These are phyloP conservation scores for Cenopis cana DNA, from an alignment of 2,888 invertebrate species.

Conservation along the genomic window DNA sequence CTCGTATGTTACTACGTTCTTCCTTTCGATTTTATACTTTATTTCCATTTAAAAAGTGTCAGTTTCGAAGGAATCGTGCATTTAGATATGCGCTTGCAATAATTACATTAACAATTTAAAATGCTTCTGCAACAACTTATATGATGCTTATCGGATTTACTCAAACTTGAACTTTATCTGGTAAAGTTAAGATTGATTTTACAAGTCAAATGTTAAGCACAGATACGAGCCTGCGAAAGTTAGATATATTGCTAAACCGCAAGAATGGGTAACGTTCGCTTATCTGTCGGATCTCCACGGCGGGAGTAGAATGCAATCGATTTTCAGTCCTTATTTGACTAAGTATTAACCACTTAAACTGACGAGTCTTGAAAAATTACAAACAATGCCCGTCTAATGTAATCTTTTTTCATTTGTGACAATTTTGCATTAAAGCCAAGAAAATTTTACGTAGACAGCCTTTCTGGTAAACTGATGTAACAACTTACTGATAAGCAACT, in stretches of 20 bases:
- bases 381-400: background rate
- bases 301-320: constrained; percentile 28
- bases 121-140: background rate
- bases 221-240: constrained; percentile 17
- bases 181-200: constrained; percentile 14
- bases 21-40: constrained; percentile 5
- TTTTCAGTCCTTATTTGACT: constrained; percentile 36
- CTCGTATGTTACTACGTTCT: constrained; percentile 4
- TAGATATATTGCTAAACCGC: constrained; percentile 37
- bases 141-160: background rate
- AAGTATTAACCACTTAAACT: constrained; percentile 12
- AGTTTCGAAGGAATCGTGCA: constrained; percentile 1
- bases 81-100: constrained; percentile 8
- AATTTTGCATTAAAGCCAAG: background rate
- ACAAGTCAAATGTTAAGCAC: background rate
- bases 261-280: constrained; percentile 40
- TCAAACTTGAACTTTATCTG: constrained; percentile 4
- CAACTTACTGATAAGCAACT: background rate
- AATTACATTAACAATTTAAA: constrained; percentile 20
- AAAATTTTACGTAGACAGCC: background rate
- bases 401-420: background rate
- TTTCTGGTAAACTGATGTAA: background rate
- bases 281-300: constrained; percentile 34
- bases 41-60: background rate
- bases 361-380: constrained; percentile 2